A percentile compares a stretch with the other conserved stretches of the same genome.
phyloP scores from a whole-genome alignment of 2,113 vertebrate species.

The Nycticorax nycticorax region DNA sequence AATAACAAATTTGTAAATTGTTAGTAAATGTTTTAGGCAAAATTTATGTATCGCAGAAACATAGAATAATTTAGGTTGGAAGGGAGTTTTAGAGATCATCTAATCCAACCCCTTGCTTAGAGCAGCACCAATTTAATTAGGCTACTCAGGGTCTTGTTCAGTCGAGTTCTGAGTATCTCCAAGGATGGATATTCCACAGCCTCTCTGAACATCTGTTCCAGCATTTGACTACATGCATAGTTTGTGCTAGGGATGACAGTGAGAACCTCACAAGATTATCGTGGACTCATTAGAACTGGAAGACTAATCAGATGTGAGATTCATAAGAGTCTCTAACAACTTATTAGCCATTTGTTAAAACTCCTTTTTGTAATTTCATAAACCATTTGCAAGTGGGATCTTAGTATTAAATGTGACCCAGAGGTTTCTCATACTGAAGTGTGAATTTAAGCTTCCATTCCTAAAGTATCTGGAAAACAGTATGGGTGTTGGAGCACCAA shows the following conservation, averaged over 20 bases:
- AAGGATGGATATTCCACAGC: background rate
- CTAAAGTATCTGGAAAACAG: slow-evolving; percentile 6
- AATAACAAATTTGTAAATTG: background rate
- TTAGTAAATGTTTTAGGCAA: background rate
- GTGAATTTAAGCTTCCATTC: slow-evolving; percentile 4
- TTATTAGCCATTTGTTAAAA: background rate
- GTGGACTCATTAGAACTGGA: background rate
- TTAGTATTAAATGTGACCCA: background rate
- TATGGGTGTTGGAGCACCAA: background rate
- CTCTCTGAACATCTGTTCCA: background rate
- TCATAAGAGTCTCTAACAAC: background rate
- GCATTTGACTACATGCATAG: background rate
- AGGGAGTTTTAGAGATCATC: background rate
- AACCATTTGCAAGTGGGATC: background rate
- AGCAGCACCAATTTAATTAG: background rate
- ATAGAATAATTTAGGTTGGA: background rate
- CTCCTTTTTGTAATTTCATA: background rate
- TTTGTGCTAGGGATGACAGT: background rate
- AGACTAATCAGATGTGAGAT: background rate
- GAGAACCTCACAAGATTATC: background rate
- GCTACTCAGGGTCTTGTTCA: background rate
- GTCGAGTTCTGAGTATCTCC: background rate
- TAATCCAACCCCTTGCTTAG: background rate
- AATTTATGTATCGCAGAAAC: background rate
- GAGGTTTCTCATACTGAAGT: background rate